A percentile compares a stretch with the other conserved stretches of the same genome.
Evolutionary conservation across 2,113 vertebrate species (phyloP).

Genomic region (Petaurus breviceps): DNA sequence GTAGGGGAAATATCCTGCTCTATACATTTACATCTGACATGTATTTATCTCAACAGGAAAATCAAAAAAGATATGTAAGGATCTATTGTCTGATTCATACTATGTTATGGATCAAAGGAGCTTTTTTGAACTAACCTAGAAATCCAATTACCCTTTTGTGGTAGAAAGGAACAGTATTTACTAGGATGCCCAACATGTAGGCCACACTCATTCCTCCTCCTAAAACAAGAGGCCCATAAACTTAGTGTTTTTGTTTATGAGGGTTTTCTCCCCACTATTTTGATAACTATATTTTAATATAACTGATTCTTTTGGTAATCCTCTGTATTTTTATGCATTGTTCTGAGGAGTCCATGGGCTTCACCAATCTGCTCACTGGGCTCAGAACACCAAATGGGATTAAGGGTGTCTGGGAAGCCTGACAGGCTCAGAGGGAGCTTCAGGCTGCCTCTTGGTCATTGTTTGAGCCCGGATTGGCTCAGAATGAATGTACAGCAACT

Average conservation of each 20-base stretch:
- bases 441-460: background rate
- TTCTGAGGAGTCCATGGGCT: background rate
- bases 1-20: background rate
- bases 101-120: background rate
- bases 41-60: background rate
- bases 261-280: background rate
- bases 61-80: background rate
- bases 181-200: background rate
- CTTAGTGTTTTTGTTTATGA: background rate
- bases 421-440: background rate
- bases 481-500: too few relatives aligned
- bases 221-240: background rate
- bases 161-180: background rate
- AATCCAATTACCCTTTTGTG: background rate
- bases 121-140: background rate
- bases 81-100: background rate
- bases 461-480: too few relatives aligned
- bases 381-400: background rate
- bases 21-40: background rate
- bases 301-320: background rate
- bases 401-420: background rate
- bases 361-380: background rate
- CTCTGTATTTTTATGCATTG: background rate
- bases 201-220: background rate
- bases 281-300: background rate